phyloP scores from a whole-genome alignment of 2,797 vertebrate species.

The Mallotus villosus region DNA sequence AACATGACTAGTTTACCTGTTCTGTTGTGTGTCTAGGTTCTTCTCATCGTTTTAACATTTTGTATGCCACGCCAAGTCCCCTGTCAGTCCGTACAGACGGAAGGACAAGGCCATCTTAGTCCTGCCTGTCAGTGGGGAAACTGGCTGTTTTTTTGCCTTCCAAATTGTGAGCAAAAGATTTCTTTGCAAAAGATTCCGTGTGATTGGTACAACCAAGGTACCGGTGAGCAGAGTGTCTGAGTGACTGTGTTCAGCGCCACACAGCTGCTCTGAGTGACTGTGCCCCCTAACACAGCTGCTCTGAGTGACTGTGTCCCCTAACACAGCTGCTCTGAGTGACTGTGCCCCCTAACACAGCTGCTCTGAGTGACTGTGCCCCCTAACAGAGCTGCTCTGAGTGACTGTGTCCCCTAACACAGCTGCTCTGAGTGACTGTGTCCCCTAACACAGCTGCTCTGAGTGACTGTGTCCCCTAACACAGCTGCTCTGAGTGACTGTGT shows the following conservation, averaged over 20 bases:
- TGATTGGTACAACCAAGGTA: slow-evolving; percentile 28
- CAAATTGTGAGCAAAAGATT: slow-evolving; percentile 25
- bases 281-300: too few relatives aligned
- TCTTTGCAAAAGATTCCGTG: not conserved
- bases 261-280: not conserved
- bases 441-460: not conserved
- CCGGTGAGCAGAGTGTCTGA: not conserved
- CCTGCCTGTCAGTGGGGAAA: not conserved
- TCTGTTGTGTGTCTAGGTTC: too few relatives aligned
- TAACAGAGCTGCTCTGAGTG: too few relatives aligned
- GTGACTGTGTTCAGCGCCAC: not conserved
- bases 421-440: not conserved
- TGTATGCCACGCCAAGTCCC: too few relatives aligned
- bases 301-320: not conserved
- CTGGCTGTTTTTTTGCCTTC: not conserved
- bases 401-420: not conserved
- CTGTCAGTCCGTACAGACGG: slow-evolving; percentile 1
- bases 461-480: not conserved
- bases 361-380: too few relatives aligned
- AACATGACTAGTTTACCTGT: too few relatives aligned
- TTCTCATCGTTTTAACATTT: too few relatives aligned
- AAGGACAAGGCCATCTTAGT: not conserved
- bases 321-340: not conserved
- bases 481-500: not conserved
- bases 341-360: too few relatives aligned